Percentiles rank a stretch among this genome's conserved stretches.
phyloP scores from a whole-genome alignment of 2,797 vertebrate genomes.

The Clamator glandarius region DNA sequence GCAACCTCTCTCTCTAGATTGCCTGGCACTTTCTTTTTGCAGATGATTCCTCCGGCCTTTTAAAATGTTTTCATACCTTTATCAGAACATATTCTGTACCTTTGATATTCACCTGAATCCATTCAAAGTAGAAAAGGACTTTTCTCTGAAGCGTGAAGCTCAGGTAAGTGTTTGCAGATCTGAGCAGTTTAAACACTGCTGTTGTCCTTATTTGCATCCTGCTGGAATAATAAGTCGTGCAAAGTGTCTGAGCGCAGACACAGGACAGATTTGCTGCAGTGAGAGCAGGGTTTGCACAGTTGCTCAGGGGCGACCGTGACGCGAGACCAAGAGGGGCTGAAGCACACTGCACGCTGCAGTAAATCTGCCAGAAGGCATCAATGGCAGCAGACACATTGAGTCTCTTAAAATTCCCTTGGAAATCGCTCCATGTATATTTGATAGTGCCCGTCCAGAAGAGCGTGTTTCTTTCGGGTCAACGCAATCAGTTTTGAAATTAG shows the following conservation, averaged over 20 bases:
- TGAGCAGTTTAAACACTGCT: background rate
- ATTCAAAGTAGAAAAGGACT: background rate
- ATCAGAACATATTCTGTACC: background rate
- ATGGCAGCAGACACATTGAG: background rate
- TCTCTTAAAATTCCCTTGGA: background rate
- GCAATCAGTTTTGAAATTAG: conserved; percentile 4
- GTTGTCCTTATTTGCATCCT: background rate
- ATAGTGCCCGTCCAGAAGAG: background rate
- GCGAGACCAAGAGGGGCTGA: background rate
- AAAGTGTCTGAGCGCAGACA: background rate
- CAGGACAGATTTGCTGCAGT: background rate
- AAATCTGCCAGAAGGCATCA: conserved; percentile 20
- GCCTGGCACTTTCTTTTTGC: background rate
- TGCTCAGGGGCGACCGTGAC: background rate
- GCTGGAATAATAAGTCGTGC: fast-evolving
- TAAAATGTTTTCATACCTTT: background rate
- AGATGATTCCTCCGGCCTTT: background rate
- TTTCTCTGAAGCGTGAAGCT: background rate
- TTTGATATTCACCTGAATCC: background rate
- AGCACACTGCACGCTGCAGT: background rate
- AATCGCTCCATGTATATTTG: conserved; percentile 30
- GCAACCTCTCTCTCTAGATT: background rate
- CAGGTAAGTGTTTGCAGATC: background rate
- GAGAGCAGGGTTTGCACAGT: background rate
- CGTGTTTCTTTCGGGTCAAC: background rate